Percentiles rank a stretch among this genome's conserved stretches.
phyloP scores from a whole-genome alignment of 2,888 invertebrate genomes.

The Lasioglossum malachurum region DNA sequence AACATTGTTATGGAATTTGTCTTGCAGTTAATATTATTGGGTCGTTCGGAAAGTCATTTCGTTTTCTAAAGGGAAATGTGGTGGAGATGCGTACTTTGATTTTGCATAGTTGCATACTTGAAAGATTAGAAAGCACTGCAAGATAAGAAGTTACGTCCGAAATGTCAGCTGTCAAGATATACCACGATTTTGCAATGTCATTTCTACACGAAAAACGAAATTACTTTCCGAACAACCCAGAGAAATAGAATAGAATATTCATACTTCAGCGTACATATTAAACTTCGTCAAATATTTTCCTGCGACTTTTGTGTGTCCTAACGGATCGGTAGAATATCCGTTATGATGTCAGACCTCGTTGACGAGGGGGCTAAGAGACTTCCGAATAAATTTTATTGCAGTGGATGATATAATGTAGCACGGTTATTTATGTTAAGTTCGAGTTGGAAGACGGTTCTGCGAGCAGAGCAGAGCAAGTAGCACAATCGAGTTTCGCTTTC shows the following conservation, averaged over 20 bases:
- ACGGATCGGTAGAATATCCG: background rate
- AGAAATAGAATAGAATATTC: background rate
- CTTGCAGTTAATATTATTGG: background rate
- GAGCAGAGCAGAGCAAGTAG: background rate
- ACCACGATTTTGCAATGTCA: too few species aligned
- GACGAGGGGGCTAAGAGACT: background rate
- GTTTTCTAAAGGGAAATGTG: too few species aligned
- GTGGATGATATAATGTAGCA: background rate
- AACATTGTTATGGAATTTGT: background rate
- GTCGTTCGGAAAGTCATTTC: too few species aligned
- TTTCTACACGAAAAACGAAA: too few species aligned
- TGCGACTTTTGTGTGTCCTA: background rate
- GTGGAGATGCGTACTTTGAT: too few species aligned
- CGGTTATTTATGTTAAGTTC: background rate
- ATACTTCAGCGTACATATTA: too few species aligned
- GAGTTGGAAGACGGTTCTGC: background rate
- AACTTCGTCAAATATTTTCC: background rate
- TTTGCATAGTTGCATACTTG: too few species aligned
- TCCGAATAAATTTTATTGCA: background rate
- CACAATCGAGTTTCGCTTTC: slow-evolving; percentile 41
- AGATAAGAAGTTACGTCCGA: too few species aligned
- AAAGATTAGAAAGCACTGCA: too few species aligned
- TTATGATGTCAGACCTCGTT: background rate
- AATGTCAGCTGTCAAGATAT: too few species aligned
- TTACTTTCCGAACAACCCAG: too few species aligned